Evolutionary conservation across 2,113 vertebrate species (phyloP).

Genomic region (Lagopus leucura): DNA sequence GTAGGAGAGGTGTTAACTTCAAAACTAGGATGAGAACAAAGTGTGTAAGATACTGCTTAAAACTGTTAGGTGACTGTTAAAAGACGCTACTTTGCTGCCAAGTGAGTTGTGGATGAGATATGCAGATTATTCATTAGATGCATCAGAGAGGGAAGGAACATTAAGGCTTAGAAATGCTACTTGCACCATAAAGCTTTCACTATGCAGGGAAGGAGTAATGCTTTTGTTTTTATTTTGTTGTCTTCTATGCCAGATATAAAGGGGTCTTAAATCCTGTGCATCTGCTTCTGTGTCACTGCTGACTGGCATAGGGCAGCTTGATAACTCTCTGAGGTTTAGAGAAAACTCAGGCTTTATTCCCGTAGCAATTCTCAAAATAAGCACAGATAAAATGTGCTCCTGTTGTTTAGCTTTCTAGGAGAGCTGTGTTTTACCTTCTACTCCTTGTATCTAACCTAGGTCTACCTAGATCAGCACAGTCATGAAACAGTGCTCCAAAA

Average conservation of each 20-base stretch:
- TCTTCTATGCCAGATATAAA: conserved; percentile 21
- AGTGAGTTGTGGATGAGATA: conserved; percentile 50
- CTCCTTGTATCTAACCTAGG: neutral
- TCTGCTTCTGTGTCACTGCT: neutral
- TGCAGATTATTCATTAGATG: conserved; percentile 60
- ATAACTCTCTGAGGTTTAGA: conserved; percentile 1
- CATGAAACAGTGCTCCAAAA: accelerated
- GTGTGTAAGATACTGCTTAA: neutral
- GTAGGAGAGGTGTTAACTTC: neutral
- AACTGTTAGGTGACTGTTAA: neutral
- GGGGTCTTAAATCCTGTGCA: neutral
- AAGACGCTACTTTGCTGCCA: conserved; percentile 46
- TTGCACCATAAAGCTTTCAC: conserved; percentile 61
- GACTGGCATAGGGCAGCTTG: neutral
- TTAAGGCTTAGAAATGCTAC: conserved; percentile 40
- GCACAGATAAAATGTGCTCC: neutral
- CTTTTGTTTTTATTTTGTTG: conserved; percentile 44
- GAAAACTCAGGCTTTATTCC: neutral
- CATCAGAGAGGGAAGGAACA: conserved; percentile 28
- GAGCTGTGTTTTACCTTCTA: neutral
- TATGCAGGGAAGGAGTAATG: conserved; percentile 30
- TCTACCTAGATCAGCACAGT: neutral
- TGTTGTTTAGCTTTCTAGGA: neutral
- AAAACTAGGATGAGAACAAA: neutral
- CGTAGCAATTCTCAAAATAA: neutral